A percentile compares a stretch with the other conserved stretches of the same genome.
These are phyloP conservation scores for Loris lydekkerianus DNA, from an alignment of 2,797 vertebrate species.

Conservation along the genomic window DNA sequence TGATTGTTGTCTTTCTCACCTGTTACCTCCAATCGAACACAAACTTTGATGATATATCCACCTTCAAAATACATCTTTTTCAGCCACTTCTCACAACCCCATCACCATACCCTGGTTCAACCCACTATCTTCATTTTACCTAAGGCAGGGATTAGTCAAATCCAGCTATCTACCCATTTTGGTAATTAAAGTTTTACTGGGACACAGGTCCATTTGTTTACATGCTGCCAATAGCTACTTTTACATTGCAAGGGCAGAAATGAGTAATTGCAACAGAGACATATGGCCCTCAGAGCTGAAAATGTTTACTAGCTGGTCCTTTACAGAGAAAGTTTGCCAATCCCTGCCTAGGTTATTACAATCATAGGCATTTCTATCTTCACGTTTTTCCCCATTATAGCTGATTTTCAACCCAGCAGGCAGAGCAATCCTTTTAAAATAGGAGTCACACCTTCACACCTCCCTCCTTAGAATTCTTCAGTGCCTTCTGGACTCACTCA, in stretches of 20 bases:
- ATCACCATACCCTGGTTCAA: background rate
- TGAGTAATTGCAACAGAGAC: slow-evolving; percentile 11
- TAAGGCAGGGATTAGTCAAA: background rate
- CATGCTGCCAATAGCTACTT: background rate
- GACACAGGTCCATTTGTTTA: background rate
- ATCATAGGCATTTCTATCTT: background rate
- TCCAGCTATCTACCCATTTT: background rate
- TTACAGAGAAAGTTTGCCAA: background rate
- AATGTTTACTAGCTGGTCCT: background rate
- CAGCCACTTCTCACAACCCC: background rate
- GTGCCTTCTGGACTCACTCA: background rate
- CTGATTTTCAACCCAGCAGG: background rate
- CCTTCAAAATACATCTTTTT: background rate
- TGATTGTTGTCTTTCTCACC: background rate
- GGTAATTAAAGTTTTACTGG: slow-evolving; percentile 69
- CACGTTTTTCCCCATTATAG: background rate
- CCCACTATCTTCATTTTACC: background rate
- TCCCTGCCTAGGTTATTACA: background rate
- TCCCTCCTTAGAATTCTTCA: background rate
- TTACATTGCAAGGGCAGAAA: background rate
- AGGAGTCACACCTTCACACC: background rate
- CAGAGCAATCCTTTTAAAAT: background rate
- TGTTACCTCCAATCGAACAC: background rate
- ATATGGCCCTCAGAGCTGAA: background rate
- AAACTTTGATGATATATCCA: background rate